Evolutionary conservation across 2,888 invertebrate species (phyloP), one percentile per base, ranked within the genome.

Genomic region (Eupithecia dodoneata): DNA sequence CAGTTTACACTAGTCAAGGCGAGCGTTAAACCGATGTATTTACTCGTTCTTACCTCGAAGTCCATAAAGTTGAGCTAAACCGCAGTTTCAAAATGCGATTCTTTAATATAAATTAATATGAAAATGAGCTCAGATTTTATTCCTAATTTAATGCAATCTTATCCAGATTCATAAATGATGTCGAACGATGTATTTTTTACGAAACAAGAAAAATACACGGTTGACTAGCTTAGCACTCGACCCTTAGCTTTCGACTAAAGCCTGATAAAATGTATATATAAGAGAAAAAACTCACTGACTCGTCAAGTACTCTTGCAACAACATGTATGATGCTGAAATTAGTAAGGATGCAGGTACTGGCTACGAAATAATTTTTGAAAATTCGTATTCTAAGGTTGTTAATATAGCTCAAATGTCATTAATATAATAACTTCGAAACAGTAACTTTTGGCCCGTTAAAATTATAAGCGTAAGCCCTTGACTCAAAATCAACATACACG

Each of bases 241-340:
- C 65, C 76, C 67, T 74, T 70, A 45, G 76, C 74, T 76, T 69
- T 74, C 72, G 47, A 45, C 71, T 65, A 79, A 74, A 76, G 74
- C 76, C 74, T 72, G 72, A 76, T 70, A 76, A 79, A 79, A 76
- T 30, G 30, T 30, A 30, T 30, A 30, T 30, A 30, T 30, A 30
- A 30, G 30, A 30, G 30, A 30, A 30, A 30, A 30, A 30, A 30
- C 30, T 30, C 30, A 30, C 30, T 30, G 30, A 30, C 30, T 30
- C 30, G 30, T 30, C 30, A 30, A 30, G 30, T 30, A 30, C 0
- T 30, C 30, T 30, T 30, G 30, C 30, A 30, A 30, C 30, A 30
- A 30, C 30, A 30, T 30, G 30, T 30, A 30, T 30, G 30, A 30
- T 30, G 30, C 30, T 30, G 30, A 30, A 30, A 30, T 30, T 30